These are phyloP conservation scores for Rhopalosiphum maidis DNA, from an alignment of 1,140 invertebrate genomes.

Conservation along the genomic window DNA sequence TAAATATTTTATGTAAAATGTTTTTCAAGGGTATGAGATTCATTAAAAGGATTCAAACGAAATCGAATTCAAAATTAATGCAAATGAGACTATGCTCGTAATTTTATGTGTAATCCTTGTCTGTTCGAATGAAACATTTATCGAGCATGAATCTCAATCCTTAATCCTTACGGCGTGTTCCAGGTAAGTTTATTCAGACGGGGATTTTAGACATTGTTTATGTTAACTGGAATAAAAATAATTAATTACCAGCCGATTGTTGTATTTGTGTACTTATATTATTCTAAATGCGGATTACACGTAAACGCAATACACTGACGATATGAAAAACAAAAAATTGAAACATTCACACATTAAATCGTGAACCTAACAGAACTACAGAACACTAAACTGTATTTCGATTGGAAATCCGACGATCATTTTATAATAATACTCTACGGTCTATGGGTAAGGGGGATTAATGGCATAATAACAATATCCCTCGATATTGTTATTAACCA, in stretches of 20 bases:
- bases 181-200: conserved; percentile 4
- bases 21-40: conserved; percentile 13
- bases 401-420: neutral
- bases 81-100: neutral
- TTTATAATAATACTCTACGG: neutral
- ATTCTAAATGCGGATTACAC: neutral
- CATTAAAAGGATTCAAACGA: neutral
- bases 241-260: neutral
- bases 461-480: neutral
- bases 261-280: neutral
- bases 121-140: conserved; percentile 20
- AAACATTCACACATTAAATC: neutral
- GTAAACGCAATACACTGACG: neutral
- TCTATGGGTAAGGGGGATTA: neutral
- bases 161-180: conserved; percentile 3
- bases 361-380: neutral
- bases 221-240: conserved; percentile 25
- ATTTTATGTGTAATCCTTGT: conserved; percentile 7
- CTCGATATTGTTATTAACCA: neutral
- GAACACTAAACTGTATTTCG: neutral
- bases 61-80: conserved; percentile 36
- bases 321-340: neutral
- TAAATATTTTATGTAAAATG: conserved; percentile 5
- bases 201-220: neutral
- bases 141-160: conserved; percentile 16